phyloP scores from a whole-genome alignment of 64 coral and sea anemone genomes.

The Actinia equina region DNA sequence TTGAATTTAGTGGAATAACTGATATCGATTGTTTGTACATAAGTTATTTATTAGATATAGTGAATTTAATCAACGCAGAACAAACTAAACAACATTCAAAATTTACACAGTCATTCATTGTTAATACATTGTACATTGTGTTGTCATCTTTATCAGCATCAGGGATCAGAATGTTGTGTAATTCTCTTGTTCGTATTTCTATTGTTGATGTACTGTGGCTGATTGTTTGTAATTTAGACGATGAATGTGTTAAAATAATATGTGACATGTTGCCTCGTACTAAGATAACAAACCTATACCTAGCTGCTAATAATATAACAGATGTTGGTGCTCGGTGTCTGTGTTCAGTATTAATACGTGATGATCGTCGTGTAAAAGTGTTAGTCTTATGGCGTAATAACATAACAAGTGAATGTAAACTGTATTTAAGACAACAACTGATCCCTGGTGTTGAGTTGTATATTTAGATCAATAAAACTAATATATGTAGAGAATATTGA shows the following conservation, averaged over 20 bases:
- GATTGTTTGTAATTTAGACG: not conserved
- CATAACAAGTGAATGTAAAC: not conserved
- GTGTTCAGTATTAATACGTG: not conserved
- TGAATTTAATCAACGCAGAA: not conserved
- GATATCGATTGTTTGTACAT: not conserved
- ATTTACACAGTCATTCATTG: conserved; percentile 11
- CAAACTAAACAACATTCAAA: not conserved
- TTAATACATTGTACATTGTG: not conserved
- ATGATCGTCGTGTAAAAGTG: not conserved
- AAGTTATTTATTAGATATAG: not conserved
- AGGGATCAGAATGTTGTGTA: not conserved
- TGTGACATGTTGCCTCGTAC: not conserved
- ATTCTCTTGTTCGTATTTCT: not conserved
- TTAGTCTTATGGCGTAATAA: not conserved
- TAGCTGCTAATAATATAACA: not conserved
- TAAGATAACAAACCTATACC: not conserved
- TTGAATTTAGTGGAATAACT: not conserved
- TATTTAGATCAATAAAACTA: not conserved
- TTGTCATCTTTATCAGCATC: not conserved
- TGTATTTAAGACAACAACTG: not conserved
- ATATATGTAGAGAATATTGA: not conserved
- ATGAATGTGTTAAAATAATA: conserved; percentile 5
- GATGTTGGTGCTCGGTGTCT: not conserved
- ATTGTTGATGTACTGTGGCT: not conserved
- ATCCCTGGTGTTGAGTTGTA: not conserved